Evolutionary conservation across 2,797 vertebrate genomes (phyloP).

Genomic region (Florisuga fusca): DNA sequence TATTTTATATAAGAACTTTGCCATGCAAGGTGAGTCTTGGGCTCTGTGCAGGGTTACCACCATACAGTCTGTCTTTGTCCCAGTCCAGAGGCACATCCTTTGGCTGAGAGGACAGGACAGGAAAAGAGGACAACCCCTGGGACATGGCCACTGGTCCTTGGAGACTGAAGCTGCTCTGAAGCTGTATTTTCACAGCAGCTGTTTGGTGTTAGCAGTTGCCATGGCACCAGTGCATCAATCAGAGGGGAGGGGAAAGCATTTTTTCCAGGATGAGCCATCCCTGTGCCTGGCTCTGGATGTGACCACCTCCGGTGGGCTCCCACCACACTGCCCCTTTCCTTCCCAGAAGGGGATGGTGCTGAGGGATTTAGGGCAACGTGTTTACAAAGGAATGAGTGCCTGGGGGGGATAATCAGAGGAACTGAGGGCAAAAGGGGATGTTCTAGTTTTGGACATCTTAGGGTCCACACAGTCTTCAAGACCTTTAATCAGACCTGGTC

Average conservation of each 20-base stretch:
- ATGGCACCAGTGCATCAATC: conserved; percentile 22
- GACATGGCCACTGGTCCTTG: not conserved
- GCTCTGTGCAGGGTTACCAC: not conserved
- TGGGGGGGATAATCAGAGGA: not conserved
- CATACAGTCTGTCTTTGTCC: not conserved
- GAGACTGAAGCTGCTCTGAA: not conserved
- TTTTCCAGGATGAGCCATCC: not conserved
- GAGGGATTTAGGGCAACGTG: not conserved
- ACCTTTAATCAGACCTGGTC: not conserved
- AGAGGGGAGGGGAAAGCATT: not conserved
- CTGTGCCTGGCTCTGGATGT: not conserved
- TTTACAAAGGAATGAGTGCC: not conserved
- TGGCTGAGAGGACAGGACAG: not conserved
- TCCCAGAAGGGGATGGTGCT: not conserved
- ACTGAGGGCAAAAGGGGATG: not conserved
- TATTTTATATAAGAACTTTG: not conserved
- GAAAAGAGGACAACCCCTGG: not conserved
- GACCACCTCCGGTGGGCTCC: fast-evolving
- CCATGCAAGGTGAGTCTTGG: not conserved
- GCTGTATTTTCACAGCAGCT: not conserved
- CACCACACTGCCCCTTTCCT: not conserved
- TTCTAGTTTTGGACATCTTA: not conserved
- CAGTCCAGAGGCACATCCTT: not conserved
- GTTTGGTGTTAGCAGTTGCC: conserved; percentile 53
- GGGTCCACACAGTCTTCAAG: not conserved